Evolutionary conservation across 2,888 invertebrate species (phyloP), one percentile per base, ranked within the genome.

Genomic region (Rhorus exstirpatorius): DNA sequence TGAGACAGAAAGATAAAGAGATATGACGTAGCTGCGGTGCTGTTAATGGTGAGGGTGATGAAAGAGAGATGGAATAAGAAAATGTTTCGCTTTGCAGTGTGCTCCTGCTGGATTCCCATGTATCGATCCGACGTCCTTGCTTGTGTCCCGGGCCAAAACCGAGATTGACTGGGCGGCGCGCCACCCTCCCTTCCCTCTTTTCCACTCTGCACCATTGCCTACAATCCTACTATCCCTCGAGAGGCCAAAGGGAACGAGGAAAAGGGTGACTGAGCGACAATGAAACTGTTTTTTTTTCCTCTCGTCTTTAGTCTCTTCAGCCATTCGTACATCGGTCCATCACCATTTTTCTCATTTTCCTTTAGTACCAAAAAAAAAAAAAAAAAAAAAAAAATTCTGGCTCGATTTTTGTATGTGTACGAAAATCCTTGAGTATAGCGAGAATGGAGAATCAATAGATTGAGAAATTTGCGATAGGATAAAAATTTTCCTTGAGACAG

Each of bases 121-220:
- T 83, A 83, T 83, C 83, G 83, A 83, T 83, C 83, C 83, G 72
- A 71, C 71, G 83, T 76, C 71, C 83, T 79, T 67, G 79, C 79
- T 83, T 79, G 79, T 83, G 79, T 83, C 83, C 83, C 83, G 83
- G 83, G 83, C 83, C 83, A 79, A 83, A 83, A 83, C 79, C 83
- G 83, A 83, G 83, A 83, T 83, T 83, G 83, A 83, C 83, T 83
- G 83, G 83, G 83, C 83, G 83, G 79, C 76, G 79, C 79, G 83
- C 71, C 75, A 67, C 60, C 49, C 60, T n/a, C 46, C 68, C 78
- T 61, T 70, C 65, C 79, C 65, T 65, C 76, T 83, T 76, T 60
- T 76, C 75, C 79, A 61, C 79, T 76, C 76, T 67, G 53, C 65
- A 61, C 65, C 79, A 68, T 67, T 72, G 76, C 76, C 75, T 76